Conservation (phyloP, 2,888 invertebrate species). For the Hirtodrosophila cameraria region DNA sequence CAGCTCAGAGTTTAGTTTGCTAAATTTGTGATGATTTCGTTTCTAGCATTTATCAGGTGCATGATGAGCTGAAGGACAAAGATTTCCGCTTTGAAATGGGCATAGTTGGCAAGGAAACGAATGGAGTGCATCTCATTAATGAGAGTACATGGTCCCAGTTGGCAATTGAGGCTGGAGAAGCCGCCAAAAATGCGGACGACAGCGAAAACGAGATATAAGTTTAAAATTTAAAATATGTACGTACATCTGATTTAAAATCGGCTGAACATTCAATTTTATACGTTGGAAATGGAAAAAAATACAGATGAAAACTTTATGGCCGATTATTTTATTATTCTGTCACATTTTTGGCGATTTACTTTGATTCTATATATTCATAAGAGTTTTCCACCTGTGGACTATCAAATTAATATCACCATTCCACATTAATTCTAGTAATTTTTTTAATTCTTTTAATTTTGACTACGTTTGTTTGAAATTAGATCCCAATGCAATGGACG, state of each 20-base stretch:
- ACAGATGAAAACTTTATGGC: constrained; percentile 16
- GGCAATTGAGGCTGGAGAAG: constrained; percentile 94
- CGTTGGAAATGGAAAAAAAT: constrained; percentile 30
- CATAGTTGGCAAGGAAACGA: constrained; percentile 93
- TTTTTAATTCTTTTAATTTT: no score
- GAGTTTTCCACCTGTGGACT: no score
- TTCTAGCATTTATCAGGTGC: constrained; percentile 92
- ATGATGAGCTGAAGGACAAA: constrained; percentile 93
- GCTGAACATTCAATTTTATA: constrained; percentile 29
- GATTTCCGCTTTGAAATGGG: constrained; percentile 97
- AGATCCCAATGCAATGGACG: no score
- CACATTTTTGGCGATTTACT: not conserved
- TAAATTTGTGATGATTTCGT: constrained; percentile 27
- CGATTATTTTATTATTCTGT: not conserved
- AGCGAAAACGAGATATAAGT: constrained; percentile 86
- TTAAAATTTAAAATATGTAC: constrained; percentile 19
- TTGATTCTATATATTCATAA: no score
- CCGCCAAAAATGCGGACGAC: constrained; percentile 87
- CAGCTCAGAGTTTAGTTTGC: not conserved
- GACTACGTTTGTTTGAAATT: no score
- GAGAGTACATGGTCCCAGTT: constrained; percentile 91
- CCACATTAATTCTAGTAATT: no score
- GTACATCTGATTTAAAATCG: constrained; percentile 48
- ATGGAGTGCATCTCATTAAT: constrained; percentile 92
- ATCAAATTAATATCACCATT: no score